phyloP scores from a whole-genome alignment of 2,888 invertebrate species.

The Neuroscelio doddi region DNA sequence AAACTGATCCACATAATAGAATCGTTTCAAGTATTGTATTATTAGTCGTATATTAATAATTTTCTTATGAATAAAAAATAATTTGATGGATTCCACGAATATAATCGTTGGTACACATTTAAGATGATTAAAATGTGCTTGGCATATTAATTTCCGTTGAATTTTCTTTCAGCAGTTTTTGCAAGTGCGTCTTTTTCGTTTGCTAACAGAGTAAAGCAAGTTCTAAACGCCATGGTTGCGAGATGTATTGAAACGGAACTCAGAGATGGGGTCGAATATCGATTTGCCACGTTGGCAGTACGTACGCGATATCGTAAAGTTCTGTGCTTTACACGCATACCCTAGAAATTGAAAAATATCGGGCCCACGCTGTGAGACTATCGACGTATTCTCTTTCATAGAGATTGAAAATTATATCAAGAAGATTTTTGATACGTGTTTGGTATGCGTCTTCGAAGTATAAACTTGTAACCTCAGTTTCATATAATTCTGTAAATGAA shows the following conservation, averaged over 20 bases:
- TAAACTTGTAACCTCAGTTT: too few species aligned
- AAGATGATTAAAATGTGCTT: too few species aligned
- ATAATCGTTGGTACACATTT: too few species aligned
- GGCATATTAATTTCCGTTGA: background rate
- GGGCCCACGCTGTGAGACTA: constrained; percentile 15
- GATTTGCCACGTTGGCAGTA: constrained; percentile 60
- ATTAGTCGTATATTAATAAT: too few species aligned
- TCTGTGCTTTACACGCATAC: constrained; percentile 54
- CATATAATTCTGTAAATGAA: too few species aligned
- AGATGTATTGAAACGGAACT: constrained; percentile 47
- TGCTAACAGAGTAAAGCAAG: constrained; percentile 39
- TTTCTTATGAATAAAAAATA: too few species aligned
- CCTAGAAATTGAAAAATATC: constrained; percentile 59
- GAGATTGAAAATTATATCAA: constrained; percentile 22
- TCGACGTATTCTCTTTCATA: constrained; percentile 19
- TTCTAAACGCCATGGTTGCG: constrained; percentile 44
- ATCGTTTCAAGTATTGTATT: too few species aligned
- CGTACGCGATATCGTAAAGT: constrained; percentile 53
- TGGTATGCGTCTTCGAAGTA: background rate
- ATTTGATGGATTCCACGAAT: background rate
- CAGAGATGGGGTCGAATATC: constrained; percentile 59
- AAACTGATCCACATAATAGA: too few species aligned
- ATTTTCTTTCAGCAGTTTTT: constrained; percentile 18
- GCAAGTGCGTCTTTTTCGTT: constrained; percentile 18
- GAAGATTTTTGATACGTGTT: constrained; percentile 1